Evolutionary conservation across 1,140 invertebrate species (phyloP).

Genomic region (Drosophila pallidifrons): DNA sequence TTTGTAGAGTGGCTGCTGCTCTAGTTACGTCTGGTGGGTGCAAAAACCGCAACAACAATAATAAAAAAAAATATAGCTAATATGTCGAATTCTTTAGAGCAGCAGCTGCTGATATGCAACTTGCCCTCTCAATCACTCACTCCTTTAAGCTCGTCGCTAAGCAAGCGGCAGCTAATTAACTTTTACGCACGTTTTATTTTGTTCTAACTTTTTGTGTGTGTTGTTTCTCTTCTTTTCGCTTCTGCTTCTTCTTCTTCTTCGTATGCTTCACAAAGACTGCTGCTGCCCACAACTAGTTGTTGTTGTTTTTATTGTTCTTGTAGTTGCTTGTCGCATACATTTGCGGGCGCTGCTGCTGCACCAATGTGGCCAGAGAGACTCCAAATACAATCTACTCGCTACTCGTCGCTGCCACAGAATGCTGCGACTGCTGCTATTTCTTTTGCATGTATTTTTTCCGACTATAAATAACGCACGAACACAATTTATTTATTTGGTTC

Average conservation of each 20-base stretch:
- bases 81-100: constrained; percentile 40
- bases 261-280: constrained; percentile 45
- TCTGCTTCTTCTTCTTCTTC: constrained; percentile 18
- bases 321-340: constrained; percentile 36
- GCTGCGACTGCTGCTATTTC: constrained; percentile 42
- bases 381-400: constrained; percentile 50
- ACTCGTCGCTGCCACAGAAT: constrained; percentile 52
- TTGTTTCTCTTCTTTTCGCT: constrained; percentile 36
- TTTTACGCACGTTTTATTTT: constrained; percentile 54
- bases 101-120: constrained; percentile 37
- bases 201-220: constrained; percentile 19
- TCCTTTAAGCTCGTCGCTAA: constrained; percentile 25
- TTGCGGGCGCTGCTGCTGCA: constrained; percentile 57
- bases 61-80: constrained; percentile 35
- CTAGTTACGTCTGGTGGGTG: constrained; percentile 72
- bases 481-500: constrained; percentile 14
- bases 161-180: constrained; percentile 53
- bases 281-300: constrained; percentile 36
- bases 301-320: too few relatives aligned
- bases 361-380: constrained; percentile 58
- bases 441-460: constrained; percentile 31
- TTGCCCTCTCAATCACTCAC: constrained; percentile 3
- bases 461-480: constrained; percentile 12
- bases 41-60: constrained; percentile 72
- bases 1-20: constrained; percentile 51